Evolutionary conservation across 2,797 vertebrate genomes (phyloP).

Genomic region (Pantherophis alleghaniensis): DNA sequence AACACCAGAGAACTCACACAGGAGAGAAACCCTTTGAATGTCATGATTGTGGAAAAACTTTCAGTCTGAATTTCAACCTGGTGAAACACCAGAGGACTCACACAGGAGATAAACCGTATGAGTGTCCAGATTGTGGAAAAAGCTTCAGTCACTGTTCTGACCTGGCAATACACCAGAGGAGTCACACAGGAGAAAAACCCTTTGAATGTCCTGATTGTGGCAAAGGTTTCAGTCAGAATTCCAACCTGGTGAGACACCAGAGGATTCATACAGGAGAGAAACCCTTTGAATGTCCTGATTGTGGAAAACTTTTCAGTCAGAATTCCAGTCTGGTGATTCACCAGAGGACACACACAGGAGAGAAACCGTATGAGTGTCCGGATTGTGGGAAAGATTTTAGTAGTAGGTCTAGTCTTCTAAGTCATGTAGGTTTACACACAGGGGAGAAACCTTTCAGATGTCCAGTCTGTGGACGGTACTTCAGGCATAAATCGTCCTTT

Average conservation of each 20-base stretch:
- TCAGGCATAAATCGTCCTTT: slow-evolving; percentile 19
- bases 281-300: slow-evolving; percentile 48
- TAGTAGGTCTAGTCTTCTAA: background rate
- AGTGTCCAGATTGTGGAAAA: slow-evolving; percentile 39
- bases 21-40: background rate
- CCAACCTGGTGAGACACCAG: slow-evolving; percentile 47
- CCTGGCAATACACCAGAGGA: slow-evolving; percentile 33
- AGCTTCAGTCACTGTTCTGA: slow-evolving; percentile 38
- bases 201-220: slow-evolving; percentile 28
- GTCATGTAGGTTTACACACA: background rate
- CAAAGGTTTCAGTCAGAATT: slow-evolving; percentile 53
- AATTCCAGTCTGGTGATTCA: slow-evolving; percentile 56
- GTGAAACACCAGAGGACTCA: slow-evolving; percentile 24
- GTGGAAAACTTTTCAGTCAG: slow-evolving; percentile 67
- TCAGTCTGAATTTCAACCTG: slow-evolving; percentile 5
- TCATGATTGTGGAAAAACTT: background rate
- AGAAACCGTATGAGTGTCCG: slow-evolving; percentile 48
- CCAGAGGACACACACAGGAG: slow-evolving; percentile 45
- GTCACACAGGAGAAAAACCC: slow-evolving; percentile 37
- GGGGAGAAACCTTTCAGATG: background rate
- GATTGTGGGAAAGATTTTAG: slow-evolving; percentile 51
- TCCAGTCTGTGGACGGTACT: background rate
- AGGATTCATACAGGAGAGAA: slow-evolving; percentile 62
- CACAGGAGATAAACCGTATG: background rate
- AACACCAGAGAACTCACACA: background rate